phyloP scores from a whole-genome alignment of 2,888 invertebrate species.

The Lasioglossum morio region DNA sequence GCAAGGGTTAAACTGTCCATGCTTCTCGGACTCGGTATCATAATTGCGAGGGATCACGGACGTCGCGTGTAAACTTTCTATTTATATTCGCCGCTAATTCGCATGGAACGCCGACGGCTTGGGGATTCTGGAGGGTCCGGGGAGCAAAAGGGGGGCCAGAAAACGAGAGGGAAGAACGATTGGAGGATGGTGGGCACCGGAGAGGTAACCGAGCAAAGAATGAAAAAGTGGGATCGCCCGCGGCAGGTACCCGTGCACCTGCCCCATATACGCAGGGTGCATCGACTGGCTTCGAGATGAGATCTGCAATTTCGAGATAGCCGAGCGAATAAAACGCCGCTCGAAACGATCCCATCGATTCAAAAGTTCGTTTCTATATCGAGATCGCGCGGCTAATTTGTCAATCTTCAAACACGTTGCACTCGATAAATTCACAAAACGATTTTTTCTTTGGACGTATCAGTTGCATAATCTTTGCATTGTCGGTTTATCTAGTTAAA shows the following conservation, averaged over 20 bases:
- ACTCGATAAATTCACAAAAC: not conserved
- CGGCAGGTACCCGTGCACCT: slow-evolving; percentile 75
- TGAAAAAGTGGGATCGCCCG: slow-evolving; percentile 73
- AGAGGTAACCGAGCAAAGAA: slow-evolving; percentile 63
- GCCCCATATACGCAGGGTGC: slow-evolving; percentile 68
- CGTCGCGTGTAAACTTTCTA: slow-evolving; percentile 64
- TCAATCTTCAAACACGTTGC: not conserved
- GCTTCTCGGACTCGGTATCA: slow-evolving; percentile 28
- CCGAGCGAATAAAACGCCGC: slow-evolving; percentile 27
- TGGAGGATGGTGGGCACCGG: slow-evolving; percentile 44
- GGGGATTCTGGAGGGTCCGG: slow-evolving; percentile 27
- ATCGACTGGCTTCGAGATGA: slow-evolving; percentile 49
- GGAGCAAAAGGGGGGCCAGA: slow-evolving; percentile 2
- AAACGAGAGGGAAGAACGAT: slow-evolving; percentile 40
- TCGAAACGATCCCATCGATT: slow-evolving; percentile 1
- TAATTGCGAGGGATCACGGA: slow-evolving; percentile 40
- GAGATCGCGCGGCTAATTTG: not conserved
- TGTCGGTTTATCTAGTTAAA: not conserved
- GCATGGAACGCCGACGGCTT: slow-evolving; percentile 22
- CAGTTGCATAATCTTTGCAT: not conserved
- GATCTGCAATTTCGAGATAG: slow-evolving; percentile 33
- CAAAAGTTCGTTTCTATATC: not conserved
- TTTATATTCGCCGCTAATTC: slow-evolving; percentile 64
- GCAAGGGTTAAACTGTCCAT: not conserved
- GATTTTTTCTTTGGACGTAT: not conserved